Conservation (phyloP, 2,888 invertebrate species). For the Galeruca laticollis region DNA sequence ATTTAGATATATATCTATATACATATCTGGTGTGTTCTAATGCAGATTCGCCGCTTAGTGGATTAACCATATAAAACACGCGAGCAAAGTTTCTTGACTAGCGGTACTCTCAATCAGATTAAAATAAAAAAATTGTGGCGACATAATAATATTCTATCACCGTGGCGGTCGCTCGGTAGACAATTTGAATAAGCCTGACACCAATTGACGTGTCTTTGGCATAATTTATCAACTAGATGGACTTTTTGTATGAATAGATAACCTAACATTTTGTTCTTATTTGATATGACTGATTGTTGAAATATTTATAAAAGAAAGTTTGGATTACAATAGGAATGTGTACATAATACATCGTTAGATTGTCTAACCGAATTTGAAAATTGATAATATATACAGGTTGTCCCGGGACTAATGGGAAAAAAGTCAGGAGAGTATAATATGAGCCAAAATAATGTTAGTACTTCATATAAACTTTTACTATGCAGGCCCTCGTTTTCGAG, state of each 20-base stretch:
- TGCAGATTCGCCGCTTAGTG: constrained; percentile 18
- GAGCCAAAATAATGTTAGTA: too few species aligned
- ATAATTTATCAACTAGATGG: constrained; percentile 24
- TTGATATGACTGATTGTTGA: not conserved
- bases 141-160: constrained; percentile 24
- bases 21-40: constrained; percentile 21
- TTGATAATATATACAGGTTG: too few species aligned
- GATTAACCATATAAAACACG: constrained; percentile 2
- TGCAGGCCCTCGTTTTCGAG: too few species aligned
- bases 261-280: not conserved
- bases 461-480: too few species aligned
- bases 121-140: constrained; percentile 22
- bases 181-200: constrained; percentile 19
- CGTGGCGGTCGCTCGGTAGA: constrained; percentile 11
- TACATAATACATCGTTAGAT: too few species aligned
- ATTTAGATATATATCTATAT: constrained; percentile 18
- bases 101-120: constrained; percentile 24
- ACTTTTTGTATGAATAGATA: not conserved
- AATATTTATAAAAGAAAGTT: not conserved
- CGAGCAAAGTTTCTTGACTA: constrained; percentile 5
- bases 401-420: too few species aligned
- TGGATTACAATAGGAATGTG: not conserved
- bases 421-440: too few species aligned
- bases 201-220: constrained; percentile 23
- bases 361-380: too few species aligned